Conservation (phyloP, 2,113 vertebrate genomes). For the Cyprinodon tularosa region DNA sequence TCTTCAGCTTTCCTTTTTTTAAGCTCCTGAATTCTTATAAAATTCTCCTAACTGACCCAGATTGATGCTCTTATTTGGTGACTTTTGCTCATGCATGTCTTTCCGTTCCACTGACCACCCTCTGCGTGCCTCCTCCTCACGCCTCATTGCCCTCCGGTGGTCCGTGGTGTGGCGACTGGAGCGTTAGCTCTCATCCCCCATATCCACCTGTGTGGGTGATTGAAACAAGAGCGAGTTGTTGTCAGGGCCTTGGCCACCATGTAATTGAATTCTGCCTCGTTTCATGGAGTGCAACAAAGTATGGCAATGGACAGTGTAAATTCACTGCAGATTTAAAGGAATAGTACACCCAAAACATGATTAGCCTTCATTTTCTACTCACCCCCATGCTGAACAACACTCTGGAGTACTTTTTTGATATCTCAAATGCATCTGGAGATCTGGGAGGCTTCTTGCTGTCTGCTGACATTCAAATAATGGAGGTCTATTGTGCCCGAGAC, state of each 20-base stretch:
- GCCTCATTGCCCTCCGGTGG: slow-evolving; percentile 56
- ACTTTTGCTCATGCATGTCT: slow-evolving; percentile 20
- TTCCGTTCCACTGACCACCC: slow-evolving; percentile 12
- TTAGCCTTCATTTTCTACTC: too few relatives aligned
- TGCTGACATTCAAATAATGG: too few relatives aligned
- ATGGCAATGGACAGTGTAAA: slow-evolving; percentile 60
- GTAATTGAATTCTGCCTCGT: slow-evolving; percentile 79
- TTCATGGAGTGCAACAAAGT: slow-evolving; percentile 72
- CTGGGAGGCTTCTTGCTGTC: too few relatives aligned
- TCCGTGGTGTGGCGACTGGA: slow-evolving; percentile 27
- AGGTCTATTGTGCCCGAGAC: too few relatives aligned
- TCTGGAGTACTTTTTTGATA: too few relatives aligned
- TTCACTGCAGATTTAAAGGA: slow-evolving; percentile 61
- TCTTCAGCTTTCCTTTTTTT: neutral
- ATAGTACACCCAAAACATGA: too few relatives aligned
- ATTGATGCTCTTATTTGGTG: slow-evolving; percentile 9
- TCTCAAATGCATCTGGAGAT: too few relatives aligned
- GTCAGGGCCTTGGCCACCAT: slow-evolving; percentile 65
- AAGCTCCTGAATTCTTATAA: slow-evolving; percentile 5
- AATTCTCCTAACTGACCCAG: neutral
- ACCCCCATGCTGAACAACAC: too few relatives aligned
- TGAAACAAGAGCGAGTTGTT: slow-evolving; percentile 74
- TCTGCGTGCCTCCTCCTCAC: slow-evolving; percentile 25
- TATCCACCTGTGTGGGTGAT: slow-evolving; percentile 67
- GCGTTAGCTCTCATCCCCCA: slow-evolving; percentile 48